Base-by-base conservation (phyloP, 2,797 vertebrate species). In the Propithecus perrieri region DNA sequence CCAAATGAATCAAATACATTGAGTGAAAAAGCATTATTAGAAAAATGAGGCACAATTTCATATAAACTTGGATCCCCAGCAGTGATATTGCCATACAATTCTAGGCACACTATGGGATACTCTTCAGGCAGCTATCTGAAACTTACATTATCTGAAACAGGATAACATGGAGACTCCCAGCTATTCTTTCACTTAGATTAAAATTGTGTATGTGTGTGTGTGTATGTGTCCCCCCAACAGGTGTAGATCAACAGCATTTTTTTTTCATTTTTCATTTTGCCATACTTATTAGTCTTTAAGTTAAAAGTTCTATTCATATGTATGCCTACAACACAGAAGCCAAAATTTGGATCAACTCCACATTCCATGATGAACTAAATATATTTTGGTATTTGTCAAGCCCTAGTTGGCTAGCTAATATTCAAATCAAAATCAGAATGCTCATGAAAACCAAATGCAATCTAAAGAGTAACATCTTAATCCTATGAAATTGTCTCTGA, bases 371-470 rank as follows among this genome's bases (percentile, higher is more conserved):
- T 84, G 91, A 96, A 94, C 85, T 97, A 96, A 97, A 97, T 97
- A 92, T 96, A 97, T 97, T 98, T 96, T 81, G n/a, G 63, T 96
- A 97, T 96, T 97, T 97, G 61, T 75, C 95, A 95, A 85, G 38
- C 67, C 74, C 35, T 81, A 53, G 50, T 90, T 97, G 97, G 97
- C 97, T 98, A 97, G 96, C 97, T 97, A 97, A 97, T 97, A 98
- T 94, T 98, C 97, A 97, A 97, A 97, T 97, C 87, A 97, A 97
- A 97, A 96, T 97, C 93, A 97, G 87, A 97, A 96, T 94, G 96
- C 97, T 98, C 97, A 98, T 98, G 98, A 97, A 98, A 98, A 98
- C 97, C 98, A 98, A 98, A 98, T 98, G 98, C 81, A 98, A 98
- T 98, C 98, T 97, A 97, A 97, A 97, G 84, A 97, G 93, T 69